These are phyloP conservation scores for Micropoecilia bifurca DNA, from an alignment of 2,797 vertebrate genomes.

Conservation along the genomic window DNA sequence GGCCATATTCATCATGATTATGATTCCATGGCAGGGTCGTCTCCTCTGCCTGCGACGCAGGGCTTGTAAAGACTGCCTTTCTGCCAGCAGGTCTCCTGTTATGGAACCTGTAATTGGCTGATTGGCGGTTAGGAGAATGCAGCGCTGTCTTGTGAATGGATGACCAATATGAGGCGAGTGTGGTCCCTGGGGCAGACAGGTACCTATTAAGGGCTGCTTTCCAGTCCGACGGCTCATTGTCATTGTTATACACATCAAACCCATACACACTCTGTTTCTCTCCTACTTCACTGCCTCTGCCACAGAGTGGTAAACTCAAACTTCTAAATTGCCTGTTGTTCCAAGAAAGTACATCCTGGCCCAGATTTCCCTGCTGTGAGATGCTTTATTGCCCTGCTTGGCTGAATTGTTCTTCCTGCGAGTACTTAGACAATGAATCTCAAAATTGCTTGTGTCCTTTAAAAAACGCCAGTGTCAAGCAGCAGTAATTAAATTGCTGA, in stretches of 20 bases:
- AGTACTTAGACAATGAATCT: constrained; percentile 63
- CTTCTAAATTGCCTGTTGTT: constrained; percentile 71
- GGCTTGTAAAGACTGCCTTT: constrained; percentile 72
- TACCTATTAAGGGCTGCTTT: constrained; percentile 78
- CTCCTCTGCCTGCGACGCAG: constrained; percentile 64
- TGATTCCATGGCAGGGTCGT: constrained; percentile 77
- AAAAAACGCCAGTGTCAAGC: constrained; percentile 58
- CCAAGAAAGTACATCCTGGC: constrained; percentile 64
- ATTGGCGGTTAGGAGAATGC: constrained; percentile 77
- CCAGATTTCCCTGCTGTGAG: constrained; percentile 57
- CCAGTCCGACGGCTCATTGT: constrained; percentile 60
- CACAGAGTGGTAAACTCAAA: constrained; percentile 56
- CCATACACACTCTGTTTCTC: constrained; percentile 44
- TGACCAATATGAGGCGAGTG: constrained; percentile 75
- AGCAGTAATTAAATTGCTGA: constrained; percentile 67
- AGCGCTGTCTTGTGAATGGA: constrained; percentile 80
- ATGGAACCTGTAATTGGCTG: constrained; percentile 83
- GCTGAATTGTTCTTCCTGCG: constrained; percentile 46
- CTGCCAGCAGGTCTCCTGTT: constrained; percentile 73
- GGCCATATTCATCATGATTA: constrained; percentile 83
- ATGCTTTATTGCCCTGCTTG: constrained; percentile 53
- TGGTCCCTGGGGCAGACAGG: constrained; percentile 70
- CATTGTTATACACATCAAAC: constrained; percentile 66
- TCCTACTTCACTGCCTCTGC: constrained; percentile 26
- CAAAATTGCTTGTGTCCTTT: constrained; percentile 52